Evolutionary conservation across 2,113 vertebrate genomes (phyloP), one percentile per base, ranked within the genome.

Genomic region (Andinoacara biseriatus): DNA sequence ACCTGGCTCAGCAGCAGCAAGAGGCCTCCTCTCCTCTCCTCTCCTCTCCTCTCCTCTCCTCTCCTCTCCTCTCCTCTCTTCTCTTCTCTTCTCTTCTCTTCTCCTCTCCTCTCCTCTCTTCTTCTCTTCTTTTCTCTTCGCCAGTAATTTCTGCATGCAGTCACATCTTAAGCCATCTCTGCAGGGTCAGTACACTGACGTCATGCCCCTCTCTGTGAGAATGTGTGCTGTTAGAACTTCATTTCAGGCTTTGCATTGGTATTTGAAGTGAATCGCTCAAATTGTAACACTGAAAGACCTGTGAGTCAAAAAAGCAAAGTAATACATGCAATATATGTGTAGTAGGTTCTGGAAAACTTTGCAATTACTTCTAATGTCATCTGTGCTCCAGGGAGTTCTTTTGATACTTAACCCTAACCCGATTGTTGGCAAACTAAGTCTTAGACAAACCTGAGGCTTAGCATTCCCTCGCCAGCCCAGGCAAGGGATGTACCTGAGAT

Each of bases 181-280:
- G 29, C 20, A 14, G 56, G 91, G 90, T 93, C 89, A 87, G 57
- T 18, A 43, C 78, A 63, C 80, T 93, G 91, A 95, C 85, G 89
- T 95, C 94, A 95, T 86, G 65, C 40, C 62, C 67, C 75, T 67
- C 83, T 78, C 90, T 89, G 85, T 87, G 86, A 60, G 90, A 31
- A 5, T 43, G 29, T 60, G 56, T 88, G 54, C 82, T 86, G 83
- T 84, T 74, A 78, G 85, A 78, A 87, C 86, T 91, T 93, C 65
- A 83, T 85, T 90, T 87, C 89, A 81, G 76, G 76, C 74, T 80
- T 58, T 81, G 46, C 58, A 72, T 58, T 83, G 65, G 65, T 90
- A 72, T 76, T 74, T 74, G 60, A 69, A 84, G 72, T 72, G 13
- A 84, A 74, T 76, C 40, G 62, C 58, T 82, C 54, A 78, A 87